Evolutionary conservation across 1,140 invertebrate species (phyloP), one percentile per base, ranked within the genome.

Genomic region (Calephelis nemesis): DNA sequence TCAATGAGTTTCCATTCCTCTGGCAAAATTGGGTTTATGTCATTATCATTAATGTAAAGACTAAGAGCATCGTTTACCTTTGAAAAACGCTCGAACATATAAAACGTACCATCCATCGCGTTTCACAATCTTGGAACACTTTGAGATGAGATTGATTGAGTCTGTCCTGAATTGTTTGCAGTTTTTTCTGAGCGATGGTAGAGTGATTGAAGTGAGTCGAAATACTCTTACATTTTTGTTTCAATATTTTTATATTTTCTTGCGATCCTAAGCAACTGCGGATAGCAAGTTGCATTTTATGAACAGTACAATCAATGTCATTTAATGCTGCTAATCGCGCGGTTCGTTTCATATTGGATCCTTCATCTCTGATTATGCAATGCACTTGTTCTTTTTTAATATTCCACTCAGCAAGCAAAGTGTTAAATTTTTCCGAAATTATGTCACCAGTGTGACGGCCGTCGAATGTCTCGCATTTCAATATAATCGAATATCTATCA

Each of bases 51-150:
- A 19, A 19, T 19, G 15, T 19, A 82, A 74, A 80, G 76, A 72
- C 68, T 47, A 10, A 72, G 45, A 19, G 70, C 52, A 72, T 75
- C 75, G 42, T 79, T 81, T 70, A 58, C 15, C 15, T 19, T 19
- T 19, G 52, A 73, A 75, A 85, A 85, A 73, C 77, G 66, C 52
- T 75, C 69, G 6, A 76, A 71, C 72, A 76, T 74, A 47, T 73
- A 75, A 54, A 68, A 85, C 30, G 78, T 86, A 52, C 78, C 81
- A 65, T 88, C 82, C 83, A 90, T 11, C 82, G 69, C 8, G 83
- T 89, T 19, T 65, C 65, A 67, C 79, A 82, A 74, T 90, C 81
- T 65, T 85, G 74, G 47, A 74, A 68, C 10, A 76, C 69, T 66
- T 72, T 75, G 6, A 87, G 74, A 63, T 69, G 60, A 58, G 58